These are phyloP conservation scores for Ooceraea biroi DNA, from an alignment of 1,140 invertebrate genomes.

Conservation along the genomic window DNA sequence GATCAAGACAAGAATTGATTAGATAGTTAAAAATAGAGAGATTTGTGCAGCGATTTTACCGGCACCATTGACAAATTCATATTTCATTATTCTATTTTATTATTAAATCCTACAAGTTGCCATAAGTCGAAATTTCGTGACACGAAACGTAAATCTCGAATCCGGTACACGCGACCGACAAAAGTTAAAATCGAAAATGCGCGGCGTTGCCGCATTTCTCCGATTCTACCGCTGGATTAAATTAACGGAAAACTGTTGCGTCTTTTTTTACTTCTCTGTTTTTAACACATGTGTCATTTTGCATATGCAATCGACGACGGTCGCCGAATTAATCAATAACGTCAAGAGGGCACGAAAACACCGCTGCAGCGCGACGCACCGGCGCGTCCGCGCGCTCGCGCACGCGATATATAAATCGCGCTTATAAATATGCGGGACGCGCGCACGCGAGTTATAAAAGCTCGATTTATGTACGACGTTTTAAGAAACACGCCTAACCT, in stretches of 20 bases:
- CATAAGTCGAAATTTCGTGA: too few species aligned
- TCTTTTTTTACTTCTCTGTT: neutral
- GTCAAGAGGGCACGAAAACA: neutral
- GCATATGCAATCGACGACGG: neutral
- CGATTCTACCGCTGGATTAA: too few species aligned
- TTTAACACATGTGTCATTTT: neutral
- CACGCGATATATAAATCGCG: constrained; percentile 7
- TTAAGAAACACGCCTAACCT: constrained; percentile 59
- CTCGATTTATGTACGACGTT: constrained; percentile 59
- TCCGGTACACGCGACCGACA: too few species aligned
- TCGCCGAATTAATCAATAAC: neutral
- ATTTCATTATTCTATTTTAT: neutral
- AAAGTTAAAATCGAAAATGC: neutral
- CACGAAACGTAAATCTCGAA: too few species aligned
- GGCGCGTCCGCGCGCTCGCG: neutral
- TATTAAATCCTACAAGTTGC: neutral
- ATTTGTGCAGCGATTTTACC: too few species aligned
- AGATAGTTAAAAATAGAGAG: neutral
- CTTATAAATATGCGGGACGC: constrained; percentile 47
- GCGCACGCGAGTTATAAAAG: constrained; percentile 42
- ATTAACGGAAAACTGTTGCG: too few species aligned
- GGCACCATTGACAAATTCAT: too few species aligned
- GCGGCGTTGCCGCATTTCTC: too few species aligned
- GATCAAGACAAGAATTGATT: neutral
- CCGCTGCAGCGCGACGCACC: too few species aligned